Percentiles rank a stretch among this genome's conserved stretches.
phyloP scores from a whole-genome alignment of 2,113 vertebrate species.

The Callospermophilus lateralis region DNA sequence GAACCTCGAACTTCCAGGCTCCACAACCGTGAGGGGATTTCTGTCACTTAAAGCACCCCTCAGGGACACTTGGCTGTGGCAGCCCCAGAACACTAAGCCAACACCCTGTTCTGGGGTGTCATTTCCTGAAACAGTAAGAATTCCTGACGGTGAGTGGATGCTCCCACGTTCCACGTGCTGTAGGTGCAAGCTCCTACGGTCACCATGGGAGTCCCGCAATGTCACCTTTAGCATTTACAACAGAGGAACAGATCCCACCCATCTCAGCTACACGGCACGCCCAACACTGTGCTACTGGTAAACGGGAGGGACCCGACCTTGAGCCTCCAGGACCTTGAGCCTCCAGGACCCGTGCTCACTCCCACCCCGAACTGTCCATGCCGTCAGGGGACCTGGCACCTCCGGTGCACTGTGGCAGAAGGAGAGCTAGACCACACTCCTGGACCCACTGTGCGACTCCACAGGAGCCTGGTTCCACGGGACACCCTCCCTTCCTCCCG shows the following conservation, averaged over 20 bases:
- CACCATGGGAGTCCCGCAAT: accelerated
- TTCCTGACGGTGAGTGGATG: accelerated
- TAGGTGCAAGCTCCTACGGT: accelerated
- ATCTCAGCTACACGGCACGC: background rate
- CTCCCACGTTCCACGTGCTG: accelerated
- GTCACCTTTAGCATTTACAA: no score
- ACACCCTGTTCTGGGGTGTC: background rate
- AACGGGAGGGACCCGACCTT: accelerated
- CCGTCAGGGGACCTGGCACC: background rate
- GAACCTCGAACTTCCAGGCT: background rate
- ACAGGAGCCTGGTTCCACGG: background rate
- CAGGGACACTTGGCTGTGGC: accelerated
- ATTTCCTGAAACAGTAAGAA: background rate
- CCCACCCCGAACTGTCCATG: background rate
- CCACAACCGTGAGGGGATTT: background rate
- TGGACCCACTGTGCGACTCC: accelerated
- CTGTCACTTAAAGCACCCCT: no score
- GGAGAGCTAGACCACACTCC: accelerated
- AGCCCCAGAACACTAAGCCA: background rate
- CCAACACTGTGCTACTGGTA: background rate
- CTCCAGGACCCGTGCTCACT: background rate
- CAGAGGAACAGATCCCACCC: background rate
- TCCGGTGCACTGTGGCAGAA: background rate
- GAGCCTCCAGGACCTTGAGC: background rate
- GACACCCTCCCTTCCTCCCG: background rate